Conservation (phyloP, 2,113 vertebrate genomes). For the Psephotus haematonotus region DNA sequence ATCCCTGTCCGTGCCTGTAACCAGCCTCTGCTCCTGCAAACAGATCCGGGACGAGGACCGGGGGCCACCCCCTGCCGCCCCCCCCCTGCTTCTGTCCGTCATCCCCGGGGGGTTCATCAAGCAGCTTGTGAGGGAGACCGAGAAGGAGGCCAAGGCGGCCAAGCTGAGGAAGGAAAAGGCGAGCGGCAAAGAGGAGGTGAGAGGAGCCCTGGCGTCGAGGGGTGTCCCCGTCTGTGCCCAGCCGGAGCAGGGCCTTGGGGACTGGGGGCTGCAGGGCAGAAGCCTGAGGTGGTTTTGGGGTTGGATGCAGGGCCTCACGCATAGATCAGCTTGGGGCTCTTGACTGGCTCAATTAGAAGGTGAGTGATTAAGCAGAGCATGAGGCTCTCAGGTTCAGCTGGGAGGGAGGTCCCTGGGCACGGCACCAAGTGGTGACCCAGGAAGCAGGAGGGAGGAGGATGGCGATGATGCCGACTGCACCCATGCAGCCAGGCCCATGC, state of each 20-base stretch:
- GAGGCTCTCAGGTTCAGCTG: background rate
- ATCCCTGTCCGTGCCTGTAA: accelerated
- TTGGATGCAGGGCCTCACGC: accelerated
- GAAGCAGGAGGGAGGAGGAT: background rate
- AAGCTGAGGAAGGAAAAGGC: conserved; percentile 74
- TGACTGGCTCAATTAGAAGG: background rate
- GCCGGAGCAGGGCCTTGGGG: background rate
- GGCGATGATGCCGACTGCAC: background rate
- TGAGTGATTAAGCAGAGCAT: accelerated
- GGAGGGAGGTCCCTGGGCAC: background rate
- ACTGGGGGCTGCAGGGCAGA: accelerated
- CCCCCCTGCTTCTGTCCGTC: conserved; percentile 81
- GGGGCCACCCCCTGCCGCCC: conserved; percentile 61
- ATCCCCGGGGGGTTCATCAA: conserved; percentile 93
- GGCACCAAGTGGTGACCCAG: accelerated
- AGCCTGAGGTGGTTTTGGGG: background rate
- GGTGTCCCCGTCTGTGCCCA: background rate
- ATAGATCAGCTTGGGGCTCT: background rate
- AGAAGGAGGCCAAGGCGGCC: conserved; percentile 84
- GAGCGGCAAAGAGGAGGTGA: conserved; percentile 61
- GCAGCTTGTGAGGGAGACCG: conserved; percentile 91
- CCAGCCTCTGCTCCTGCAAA: background rate
- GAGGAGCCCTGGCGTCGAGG: accelerated
- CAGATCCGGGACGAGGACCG: conserved; percentile 96
- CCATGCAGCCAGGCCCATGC: background rate